Base-by-base conservation (phyloP, 2,888 invertebrate genomes). In the Philhelius pedissequus region DNA sequence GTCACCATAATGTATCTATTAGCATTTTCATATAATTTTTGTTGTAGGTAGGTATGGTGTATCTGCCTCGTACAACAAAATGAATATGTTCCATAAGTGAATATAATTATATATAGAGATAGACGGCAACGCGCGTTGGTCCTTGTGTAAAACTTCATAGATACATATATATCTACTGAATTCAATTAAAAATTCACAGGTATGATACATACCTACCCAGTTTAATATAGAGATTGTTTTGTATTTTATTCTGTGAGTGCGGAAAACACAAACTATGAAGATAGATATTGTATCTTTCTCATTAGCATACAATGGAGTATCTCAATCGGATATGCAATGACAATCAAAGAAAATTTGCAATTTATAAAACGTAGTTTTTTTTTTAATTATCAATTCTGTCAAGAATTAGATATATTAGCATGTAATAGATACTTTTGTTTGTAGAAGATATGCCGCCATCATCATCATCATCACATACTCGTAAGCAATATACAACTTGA, bases 251-350 rank as follows among this genome's bases (percentile, higher is more conserved):
- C 7, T 5, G 13, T 27, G 25, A 60, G 48, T 60, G 52, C 30
- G 20, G 15, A n/a, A 50, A 52, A 62, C 0, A 15, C 40, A 11
- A 43, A 15, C 40, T 5, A 43, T 0, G 8, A 54, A 18, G n/a
- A 52, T 4, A 50, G 25, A 60, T 43, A 43, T 25, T 27, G 25
- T 60, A 60, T 80, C n/a, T 52, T 45, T 27, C 84, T 84, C 75
- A 84, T 84, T 84, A 84, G 52, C 84, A 84, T 84, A 84, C 84
- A 84, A 84, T 84, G 84, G 84, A 68, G 77, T 84, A 84, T 84
- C 84, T 84, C 84, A 84, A 84, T 84, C 84, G 84, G 84, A 84
- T 84, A 80, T 84, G 80, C 84, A 84, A 76, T 84, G 84, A 84
- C 84, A 84, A 84, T 84, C 79, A 68, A 82, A 82, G 70, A 66